Conservation (phyloP, 2,113 vertebrate genomes). For the Ptilorrhoa leucosticta region DNA sequence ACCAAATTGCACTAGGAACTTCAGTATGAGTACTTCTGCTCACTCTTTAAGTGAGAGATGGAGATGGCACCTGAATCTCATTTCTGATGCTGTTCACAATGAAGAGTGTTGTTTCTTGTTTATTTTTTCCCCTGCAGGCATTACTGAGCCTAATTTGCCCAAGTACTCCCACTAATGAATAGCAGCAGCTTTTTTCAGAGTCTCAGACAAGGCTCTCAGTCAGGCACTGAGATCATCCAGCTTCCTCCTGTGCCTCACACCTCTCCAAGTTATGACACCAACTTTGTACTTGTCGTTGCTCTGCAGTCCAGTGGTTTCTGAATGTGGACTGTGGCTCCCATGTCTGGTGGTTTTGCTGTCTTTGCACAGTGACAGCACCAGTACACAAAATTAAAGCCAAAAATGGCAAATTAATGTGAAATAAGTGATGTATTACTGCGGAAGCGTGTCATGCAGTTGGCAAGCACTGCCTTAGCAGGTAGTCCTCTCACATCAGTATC, state of each 20-base stretch:
- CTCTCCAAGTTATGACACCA: not conserved
- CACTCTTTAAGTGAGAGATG: not conserved
- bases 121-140: not conserved
- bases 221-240: not conserved
- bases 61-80: not conserved
- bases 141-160: not conserved
- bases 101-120: not conserved
- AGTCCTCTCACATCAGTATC: not conserved
- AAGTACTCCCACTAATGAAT: not conserved
- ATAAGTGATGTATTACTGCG: not conserved
- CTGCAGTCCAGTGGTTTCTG: not conserved
- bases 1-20: not conserved
- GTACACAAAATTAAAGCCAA: not conserved
- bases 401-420: not conserved
- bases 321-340: not conserved
- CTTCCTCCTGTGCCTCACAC: not conserved
- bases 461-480: not conserved
- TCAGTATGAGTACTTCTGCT: not conserved
- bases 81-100: not conserved
- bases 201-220: not conserved
- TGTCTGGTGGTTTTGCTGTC: not conserved
- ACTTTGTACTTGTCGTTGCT: not conserved
- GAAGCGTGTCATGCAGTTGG: not conserved
- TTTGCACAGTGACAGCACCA: not conserved
- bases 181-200: not conserved